A percentile compares a stretch with the other conserved stretches of the same genome.
These are phyloP conservation scores for Bufo gargarizans DNA, from an alignment of 2,113 vertebrate species.

Conservation along the genomic window DNA sequence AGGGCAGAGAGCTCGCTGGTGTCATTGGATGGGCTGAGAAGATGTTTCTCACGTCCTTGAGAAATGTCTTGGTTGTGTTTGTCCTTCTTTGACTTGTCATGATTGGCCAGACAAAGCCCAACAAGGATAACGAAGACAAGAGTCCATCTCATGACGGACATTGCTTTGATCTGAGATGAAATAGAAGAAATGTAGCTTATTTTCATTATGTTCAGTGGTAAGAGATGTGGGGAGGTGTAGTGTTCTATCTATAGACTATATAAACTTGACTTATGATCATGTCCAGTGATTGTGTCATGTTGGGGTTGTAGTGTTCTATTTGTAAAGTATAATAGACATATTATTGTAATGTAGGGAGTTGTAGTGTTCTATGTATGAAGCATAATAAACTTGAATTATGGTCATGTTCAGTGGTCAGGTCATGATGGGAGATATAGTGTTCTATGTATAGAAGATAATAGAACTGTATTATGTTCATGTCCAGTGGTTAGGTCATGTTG, in stretches of 20 bases:
- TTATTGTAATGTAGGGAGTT: neutral
- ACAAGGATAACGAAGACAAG: conserved; percentile 35
- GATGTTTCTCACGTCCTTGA: conserved; percentile 30
- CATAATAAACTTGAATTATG: too few species aligned
- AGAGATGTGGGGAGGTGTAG: neutral
- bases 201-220: neutral
- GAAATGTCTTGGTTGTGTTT: conserved; percentile 30
- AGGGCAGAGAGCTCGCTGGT: conserved; percentile 60
- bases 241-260: neutral
- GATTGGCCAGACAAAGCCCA: conserved; percentile 59
- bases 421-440: neutral
- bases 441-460: too few species aligned
- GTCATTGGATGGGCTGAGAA: conserved; percentile 29
- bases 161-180: neutral
- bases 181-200: neutral
- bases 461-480: neutral
- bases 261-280: neutral
- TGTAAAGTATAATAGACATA: too few species aligned
- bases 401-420: neutral
- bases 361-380: too few species aligned
- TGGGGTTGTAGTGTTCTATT: too few species aligned
- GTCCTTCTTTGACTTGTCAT: conserved; percentile 18
- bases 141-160: neutral
- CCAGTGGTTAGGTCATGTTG: too few species aligned
- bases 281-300: neutral